Evolutionary conservation across 2,113 vertebrate genomes (phyloP).

Genomic region (Cyprinodon variegatus): DNA sequence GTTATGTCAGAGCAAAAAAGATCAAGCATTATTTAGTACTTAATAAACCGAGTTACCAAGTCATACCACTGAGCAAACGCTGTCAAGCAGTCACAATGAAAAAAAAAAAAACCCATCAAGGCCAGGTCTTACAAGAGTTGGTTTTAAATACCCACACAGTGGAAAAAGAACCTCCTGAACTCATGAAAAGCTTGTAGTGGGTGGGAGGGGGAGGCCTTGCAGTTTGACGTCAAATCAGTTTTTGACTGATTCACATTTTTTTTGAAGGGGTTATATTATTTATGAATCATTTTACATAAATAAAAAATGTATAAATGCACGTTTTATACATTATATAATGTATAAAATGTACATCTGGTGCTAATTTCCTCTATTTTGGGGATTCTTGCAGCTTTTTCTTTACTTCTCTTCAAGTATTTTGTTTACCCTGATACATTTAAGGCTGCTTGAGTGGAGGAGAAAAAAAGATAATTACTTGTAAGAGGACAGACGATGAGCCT

Average conservation of each 20-base stretch:
- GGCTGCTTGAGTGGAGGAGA: conserved; percentile 1
- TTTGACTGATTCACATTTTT: conserved; percentile 4
- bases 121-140: neutral
- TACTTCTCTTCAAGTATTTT: too few relatives aligned
- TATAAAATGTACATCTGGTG: neutral
- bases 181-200: neutral
- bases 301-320: neutral
- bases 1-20: neutral
- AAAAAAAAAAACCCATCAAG: conserved; percentile 1
- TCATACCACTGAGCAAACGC: neutral
- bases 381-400: neutral
- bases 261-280: neutral
- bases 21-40: neutral
- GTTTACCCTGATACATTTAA: neutral
- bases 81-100: conserved; percentile 5
- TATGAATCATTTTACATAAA: neutral
- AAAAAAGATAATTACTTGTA: conserved; percentile 39
- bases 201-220: neutral
- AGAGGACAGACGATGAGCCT: conserved; percentile 26
- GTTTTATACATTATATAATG: neutral
- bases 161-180: conserved; percentile 12
- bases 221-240: conserved; percentile 10
- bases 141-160: conserved; percentile 3
- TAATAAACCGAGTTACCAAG: neutral
- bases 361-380: neutral